Conservation (phyloP, 1,140 invertebrate genomes). For the Orius insidiosus region DNA sequence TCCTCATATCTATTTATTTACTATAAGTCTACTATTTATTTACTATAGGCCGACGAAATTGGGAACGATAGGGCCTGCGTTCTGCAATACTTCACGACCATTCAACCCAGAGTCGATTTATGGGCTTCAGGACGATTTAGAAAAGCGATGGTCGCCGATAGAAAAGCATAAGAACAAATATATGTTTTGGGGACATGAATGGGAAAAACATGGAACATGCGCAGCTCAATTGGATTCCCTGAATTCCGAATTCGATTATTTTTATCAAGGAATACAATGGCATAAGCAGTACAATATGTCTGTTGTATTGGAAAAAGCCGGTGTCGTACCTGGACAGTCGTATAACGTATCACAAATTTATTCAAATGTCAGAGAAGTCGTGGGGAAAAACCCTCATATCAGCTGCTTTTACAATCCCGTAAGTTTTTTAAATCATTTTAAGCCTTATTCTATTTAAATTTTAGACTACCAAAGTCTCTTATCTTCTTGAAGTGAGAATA, state of each 20-base stretch:
- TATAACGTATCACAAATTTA: slow-evolving; percentile 38
- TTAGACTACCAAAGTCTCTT: slow-evolving; percentile 16
- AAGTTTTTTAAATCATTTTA: slow-evolving; percentile 14
- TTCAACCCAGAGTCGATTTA: slow-evolving; percentile 41
- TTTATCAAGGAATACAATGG: slow-evolving; percentile 30
- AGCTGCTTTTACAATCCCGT: slow-evolving; percentile 36
- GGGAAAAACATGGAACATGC: slow-evolving; percentile 72
- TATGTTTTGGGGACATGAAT: slow-evolving; percentile 65
- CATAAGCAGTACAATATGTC: slow-evolving; percentile 43
- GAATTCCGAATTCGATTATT: slow-evolving; percentile 53
- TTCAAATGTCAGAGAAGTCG: slow-evolving; percentile 31
- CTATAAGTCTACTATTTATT: slow-evolving; percentile 8
- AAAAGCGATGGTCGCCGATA: slow-evolving; percentile 55
- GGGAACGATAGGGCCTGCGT: slow-evolving; percentile 43
- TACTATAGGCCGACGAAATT: slow-evolving; percentile 43
- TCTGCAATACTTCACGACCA: slow-evolving; percentile 44
- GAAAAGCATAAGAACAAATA: slow-evolving; percentile 33
- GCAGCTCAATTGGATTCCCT: slow-evolving; percentile 28
- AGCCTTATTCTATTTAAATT: slow-evolving; percentile 14
- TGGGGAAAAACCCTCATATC: slow-evolving; percentile 41
- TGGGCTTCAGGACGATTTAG: slow-evolving; percentile 38
- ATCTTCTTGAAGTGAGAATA: slow-evolving; percentile 19
- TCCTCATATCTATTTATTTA: not conserved
- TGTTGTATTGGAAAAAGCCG: slow-evolving; percentile 33
- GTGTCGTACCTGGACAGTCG: slow-evolving; percentile 38